A percentile compares a stretch with the other conserved stretches of the same genome.
Evolutionary conservation across 2,888 invertebrate species (phyloP).

Genomic region (Harpalus rubripes): DNA sequence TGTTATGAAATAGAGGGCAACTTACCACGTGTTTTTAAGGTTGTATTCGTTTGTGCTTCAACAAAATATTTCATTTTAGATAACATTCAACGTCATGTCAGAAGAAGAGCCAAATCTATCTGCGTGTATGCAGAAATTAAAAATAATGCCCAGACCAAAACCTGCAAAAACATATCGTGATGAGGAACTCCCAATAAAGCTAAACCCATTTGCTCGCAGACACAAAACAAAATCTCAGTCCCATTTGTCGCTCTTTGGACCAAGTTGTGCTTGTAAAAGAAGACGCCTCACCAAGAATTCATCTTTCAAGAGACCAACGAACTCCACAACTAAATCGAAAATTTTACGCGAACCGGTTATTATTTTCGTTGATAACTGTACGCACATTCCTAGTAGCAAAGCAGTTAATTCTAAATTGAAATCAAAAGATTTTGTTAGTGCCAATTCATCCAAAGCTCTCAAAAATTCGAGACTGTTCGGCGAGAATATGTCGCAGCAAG

Average conservation of each 20-base stretch:
- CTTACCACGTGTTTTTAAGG: constrained; percentile 3
- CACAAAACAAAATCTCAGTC: constrained; percentile 74
- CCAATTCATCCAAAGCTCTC: constrained; percentile 67
- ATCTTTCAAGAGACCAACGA: constrained; percentile 75
- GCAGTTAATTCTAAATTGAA: constrained; percentile 60
- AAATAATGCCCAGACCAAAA: constrained; percentile 72
- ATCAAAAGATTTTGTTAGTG: constrained; percentile 37
- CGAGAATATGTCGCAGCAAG: constrained; percentile 72
- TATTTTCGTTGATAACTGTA: constrained; percentile 77
- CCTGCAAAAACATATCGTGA: constrained; percentile 63
- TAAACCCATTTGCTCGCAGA: constrained; percentile 67
- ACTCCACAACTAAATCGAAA: constrained; percentile 77
- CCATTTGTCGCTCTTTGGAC: constrained; percentile 74
- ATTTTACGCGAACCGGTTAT: constrained; percentile 81
- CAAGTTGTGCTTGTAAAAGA: constrained; percentile 73
- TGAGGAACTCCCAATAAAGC: constrained; percentile 67
- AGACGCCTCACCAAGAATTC: constrained; percentile 72
- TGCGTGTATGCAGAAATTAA: constrained; percentile 74
- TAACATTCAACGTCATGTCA: constrained; percentile 71
- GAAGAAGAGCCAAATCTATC: constrained; percentile 75
- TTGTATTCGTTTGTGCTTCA: background rate
- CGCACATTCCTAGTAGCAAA: constrained; percentile 68
- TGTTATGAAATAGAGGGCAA: background rate
- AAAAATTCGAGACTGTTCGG: constrained; percentile 73
- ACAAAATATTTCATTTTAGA: constrained; percentile 37